Evolutionary conservation across 2,797 vertebrate genomes (phyloP).

Genomic region (Euthynnus affinis): DNA sequence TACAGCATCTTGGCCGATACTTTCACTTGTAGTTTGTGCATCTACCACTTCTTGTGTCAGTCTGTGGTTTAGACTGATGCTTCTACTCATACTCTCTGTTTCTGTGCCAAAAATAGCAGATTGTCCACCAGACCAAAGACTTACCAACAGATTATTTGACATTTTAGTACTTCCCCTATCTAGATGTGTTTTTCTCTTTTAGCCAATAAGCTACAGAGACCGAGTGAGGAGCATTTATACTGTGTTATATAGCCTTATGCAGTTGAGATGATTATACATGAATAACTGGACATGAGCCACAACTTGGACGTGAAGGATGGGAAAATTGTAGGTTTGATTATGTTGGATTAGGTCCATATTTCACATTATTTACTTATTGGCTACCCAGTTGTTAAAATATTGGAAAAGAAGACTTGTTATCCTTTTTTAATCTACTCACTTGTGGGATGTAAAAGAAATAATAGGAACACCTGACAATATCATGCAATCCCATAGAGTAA

Average conservation of each 20-base stretch:
- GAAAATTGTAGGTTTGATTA: slow-evolving; percentile 12
- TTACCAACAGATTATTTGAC: slow-evolving; percentile 29
- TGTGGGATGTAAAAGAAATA: not conserved
- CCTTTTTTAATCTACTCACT: not conserved
- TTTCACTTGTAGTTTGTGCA: slow-evolving; percentile 7
- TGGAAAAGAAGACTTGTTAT: not conserved
- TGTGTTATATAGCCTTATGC: slow-evolving; percentile 22
- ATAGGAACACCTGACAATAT: slow-evolving; percentile 16
- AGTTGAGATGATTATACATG: slow-evolving; percentile 19
- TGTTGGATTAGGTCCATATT: slow-evolving; percentile 29
- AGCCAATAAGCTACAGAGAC: slow-evolving; percentile 28
- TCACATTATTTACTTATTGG: slow-evolving; percentile 25
- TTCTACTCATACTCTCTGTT: slow-evolving; percentile 46
- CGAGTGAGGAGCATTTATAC: slow-evolving; percentile 23
- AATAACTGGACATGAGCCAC: slow-evolving; percentile 7
- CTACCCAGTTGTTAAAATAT: slow-evolving; percentile 19
- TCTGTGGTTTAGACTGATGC: slow-evolving; percentile 33
- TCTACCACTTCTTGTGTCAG: slow-evolving; percentile 28
- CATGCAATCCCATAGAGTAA: slow-evolving; percentile 11
- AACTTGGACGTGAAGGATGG: slow-evolving; percentile 36
- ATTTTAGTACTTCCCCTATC: slow-evolving; percentile 55
- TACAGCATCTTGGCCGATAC: not conserved
- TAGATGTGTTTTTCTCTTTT: slow-evolving; percentile 26
- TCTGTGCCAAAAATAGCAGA: slow-evolving; percentile 54
- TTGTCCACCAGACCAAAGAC: slow-evolving; percentile 68